Percentiles rank a stretch among this genome's conserved stretches.
phyloP scores from a whole-genome alignment of 2,797 vertebrate genomes.

The Phylloscopus collybita region DNA sequence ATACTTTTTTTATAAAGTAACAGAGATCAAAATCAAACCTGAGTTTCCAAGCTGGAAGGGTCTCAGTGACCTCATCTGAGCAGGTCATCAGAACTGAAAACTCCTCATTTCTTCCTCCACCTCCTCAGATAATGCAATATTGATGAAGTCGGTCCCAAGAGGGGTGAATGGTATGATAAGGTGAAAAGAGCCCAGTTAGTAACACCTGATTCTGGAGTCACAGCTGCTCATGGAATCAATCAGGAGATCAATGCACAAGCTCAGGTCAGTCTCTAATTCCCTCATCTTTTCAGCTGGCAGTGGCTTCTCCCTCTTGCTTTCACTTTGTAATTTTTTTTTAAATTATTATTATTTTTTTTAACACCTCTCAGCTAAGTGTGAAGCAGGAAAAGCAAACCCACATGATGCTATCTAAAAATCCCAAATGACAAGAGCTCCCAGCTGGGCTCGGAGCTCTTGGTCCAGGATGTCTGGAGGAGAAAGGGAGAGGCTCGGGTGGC shows the following conservation, averaged over 20 bases:
- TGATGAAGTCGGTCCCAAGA: neutral
- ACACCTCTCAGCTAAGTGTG: neutral
- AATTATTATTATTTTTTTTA: neutral
- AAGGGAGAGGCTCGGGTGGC: neutral
- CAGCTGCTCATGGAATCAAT: neutral
- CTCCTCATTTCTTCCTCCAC: neutral
- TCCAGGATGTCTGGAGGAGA: neutral
- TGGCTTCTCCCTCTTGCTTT: neutral
- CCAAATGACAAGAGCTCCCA: neutral
- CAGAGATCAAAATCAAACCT: neutral
- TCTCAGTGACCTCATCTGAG: neutral
- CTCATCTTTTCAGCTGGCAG: neutral
- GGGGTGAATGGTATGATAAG: neutral
- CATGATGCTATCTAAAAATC: neutral
- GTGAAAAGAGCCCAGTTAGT: neutral
- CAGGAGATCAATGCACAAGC: neutral
- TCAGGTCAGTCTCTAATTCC: neutral
- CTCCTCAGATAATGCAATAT: neutral
- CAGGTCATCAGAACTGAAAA: neutral
- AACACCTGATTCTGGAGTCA: neutral
- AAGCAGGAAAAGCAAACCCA: neutral
- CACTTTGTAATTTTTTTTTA: neutral
- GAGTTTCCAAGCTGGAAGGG: neutral
- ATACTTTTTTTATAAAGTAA: neutral
- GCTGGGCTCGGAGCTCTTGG: neutral